Percentiles rank a stretch among this genome's conserved stretches.
phyloP scores from a whole-genome alignment of 2,888 invertebrate species.

The Oligia latruncula region DNA sequence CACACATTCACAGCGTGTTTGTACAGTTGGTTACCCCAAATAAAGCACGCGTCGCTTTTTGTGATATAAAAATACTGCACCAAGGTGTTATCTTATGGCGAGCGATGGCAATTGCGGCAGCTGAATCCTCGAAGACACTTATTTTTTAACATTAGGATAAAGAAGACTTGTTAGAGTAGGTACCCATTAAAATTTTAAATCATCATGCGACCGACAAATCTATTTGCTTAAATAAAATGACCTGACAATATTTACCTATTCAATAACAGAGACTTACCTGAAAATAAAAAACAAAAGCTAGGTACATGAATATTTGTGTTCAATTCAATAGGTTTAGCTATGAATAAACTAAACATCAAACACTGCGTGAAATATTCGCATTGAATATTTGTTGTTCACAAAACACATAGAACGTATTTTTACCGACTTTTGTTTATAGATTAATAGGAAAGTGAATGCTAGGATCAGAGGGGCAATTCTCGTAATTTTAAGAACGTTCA shows the following conservation, averaged over 20 bases:
- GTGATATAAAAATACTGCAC: not conserved
- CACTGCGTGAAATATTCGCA: not conserved
- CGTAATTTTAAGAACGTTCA: too few species aligned
- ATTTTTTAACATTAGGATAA: not conserved
- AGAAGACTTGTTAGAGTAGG: not conserved
- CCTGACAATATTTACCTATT: not conserved
- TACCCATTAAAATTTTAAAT: not conserved
- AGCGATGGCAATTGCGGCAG: not conserved
- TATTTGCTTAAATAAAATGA: not conserved
- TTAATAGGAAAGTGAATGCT: slow-evolving; percentile 11
- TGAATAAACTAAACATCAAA: not conserved
- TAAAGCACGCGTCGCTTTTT: not conserved
- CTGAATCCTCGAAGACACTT: too few species aligned
- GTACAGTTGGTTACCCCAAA: not conserved
- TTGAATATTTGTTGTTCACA: slow-evolving; percentile 9
- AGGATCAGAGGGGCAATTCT: too few species aligned
- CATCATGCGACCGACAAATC: not conserved
- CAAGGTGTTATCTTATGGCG: not conserved
- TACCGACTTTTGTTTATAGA: slow-evolving; percentile 23
- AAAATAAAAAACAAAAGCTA: not conserved
- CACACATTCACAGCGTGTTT: not conserved
- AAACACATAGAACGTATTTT: slow-evolving; percentile 14
- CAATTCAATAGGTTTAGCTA: not conserved
- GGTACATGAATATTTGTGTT: not conserved
- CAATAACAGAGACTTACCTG: not conserved